Base-by-base conservation (phyloP, 2,797 vertebrate species). In the Malurus leucopterus region DNA sequence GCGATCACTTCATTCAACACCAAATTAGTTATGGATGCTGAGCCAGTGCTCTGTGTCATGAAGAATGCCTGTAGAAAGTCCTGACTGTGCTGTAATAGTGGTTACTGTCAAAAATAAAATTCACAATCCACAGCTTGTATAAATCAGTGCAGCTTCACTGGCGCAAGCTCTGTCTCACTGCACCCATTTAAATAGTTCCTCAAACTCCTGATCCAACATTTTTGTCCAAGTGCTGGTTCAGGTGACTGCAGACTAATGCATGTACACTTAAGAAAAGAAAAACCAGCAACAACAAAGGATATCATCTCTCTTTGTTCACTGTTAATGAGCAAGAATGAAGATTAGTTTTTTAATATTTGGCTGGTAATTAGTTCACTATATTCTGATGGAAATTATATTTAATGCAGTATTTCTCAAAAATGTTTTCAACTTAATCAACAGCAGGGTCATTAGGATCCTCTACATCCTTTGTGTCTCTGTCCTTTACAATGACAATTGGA, bases 81-180 rank as follows among this genome's bases (percentile, higher is more conserved):
- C 72, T 91, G 75, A 89, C 72, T 71, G 20, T 61, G 75, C 50
- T 87, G 38, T 82, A 82, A 72, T 23, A 51, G 34, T 34, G 11
- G 82, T 57, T 80, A 80, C 51, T 74, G 51, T 83, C 72, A 90
- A 92, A 94, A 82, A 80, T 58, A 77, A 88, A 92, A 91, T 89
- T 91, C 67, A 84, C 24, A 58, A 76, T 70, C 41, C 41, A 43
- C 44, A 67, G 59, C 32, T 55, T 59, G 34, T 55, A 65, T 86
- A 92, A 81, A 88, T 84, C 71, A 69, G 32, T 58, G 51, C 49
- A 65, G 53, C 61, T 76, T 73, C 89, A 70, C 57, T 67, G 46
- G 64, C 49, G 46, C 29, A 59, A 12, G 29, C 32, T 59, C 55
- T 81, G 49, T 43, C 49, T 91, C 76, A 43, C 32, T 55, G 44